Evolutionary conservation across 2,113 vertebrate genomes (phyloP).

Genomic region (Sorex araneus): DNA sequence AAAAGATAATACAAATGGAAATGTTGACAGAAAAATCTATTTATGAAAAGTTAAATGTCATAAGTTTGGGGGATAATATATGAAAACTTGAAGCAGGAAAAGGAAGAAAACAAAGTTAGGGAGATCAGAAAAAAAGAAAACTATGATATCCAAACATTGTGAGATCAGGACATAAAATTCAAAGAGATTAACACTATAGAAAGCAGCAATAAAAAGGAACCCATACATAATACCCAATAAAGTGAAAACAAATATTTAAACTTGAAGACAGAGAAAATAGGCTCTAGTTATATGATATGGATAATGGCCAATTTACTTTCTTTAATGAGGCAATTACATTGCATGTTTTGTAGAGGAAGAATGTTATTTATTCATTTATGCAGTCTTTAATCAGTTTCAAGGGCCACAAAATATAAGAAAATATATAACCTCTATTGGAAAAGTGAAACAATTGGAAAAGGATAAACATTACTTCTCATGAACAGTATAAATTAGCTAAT

Average conservation of each 20-base stretch:
- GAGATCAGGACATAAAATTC: neutral
- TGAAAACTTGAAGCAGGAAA: neutral
- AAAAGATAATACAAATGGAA: neutral
- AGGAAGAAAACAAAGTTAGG: neutral
- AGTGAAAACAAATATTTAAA: neutral
- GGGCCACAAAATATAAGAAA: neutral
- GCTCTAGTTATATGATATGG: neutral
- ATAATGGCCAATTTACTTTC: neutral
- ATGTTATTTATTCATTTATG: neutral
- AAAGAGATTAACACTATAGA: neutral
- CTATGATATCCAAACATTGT: neutral
- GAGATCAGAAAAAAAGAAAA: neutral
- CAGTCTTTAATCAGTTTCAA: neutral
- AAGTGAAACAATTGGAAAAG: slow-evolving; percentile 8
- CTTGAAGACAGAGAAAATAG: neutral
- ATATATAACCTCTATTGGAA: neutral
- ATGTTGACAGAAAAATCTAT: neutral
- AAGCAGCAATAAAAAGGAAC: neutral
- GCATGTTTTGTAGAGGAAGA: slow-evolving; percentile 24
- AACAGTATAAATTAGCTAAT: neutral
- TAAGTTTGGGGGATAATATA: neutral
- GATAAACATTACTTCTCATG: neutral
- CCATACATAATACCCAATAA: neutral
- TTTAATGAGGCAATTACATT: neutral
- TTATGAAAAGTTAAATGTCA: slow-evolving; percentile 33